Base-by-base conservation (phyloP, 2,888 invertebrate genomes). In the Nowickia ferox region DNA sequence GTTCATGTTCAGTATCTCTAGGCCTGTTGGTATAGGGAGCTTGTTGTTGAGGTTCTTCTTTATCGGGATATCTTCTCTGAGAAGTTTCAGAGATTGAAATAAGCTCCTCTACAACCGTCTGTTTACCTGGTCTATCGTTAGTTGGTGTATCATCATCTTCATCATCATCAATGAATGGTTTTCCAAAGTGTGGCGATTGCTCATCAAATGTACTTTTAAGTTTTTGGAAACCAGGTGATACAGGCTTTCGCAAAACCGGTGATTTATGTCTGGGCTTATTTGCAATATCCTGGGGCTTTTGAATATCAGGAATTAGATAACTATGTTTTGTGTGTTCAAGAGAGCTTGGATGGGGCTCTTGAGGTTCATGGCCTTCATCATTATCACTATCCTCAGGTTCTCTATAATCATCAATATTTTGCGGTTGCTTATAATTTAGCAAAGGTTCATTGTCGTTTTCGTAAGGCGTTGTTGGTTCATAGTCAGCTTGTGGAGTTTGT, bases 191-290 rank as follows among this genome's bases (percentile, higher is more conserved):
- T 0, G 79, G 63, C 22, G 71, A 46, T 0, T 19, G 63, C 55
- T 63, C 63, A 65, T 72, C 79, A 72, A 72, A 71, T 38, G 71
- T 65, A 13, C 53, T 63, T 79, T 79, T 61, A 17, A 71, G 61
- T 13, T 71, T 78, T 71, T 71, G 51, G 30, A 71, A 78, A 17
- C 78, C 53, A 10, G 78, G 17, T 17, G 69, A 71, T 9, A 30
- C 17, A 55, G 79, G 71, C 13, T 79, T 72, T 13, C 71, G 53
- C 11, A 61, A 71, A 71, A 8, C 9, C 0, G 80, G 80, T 9
- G 59, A 68, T 53, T 75, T 72, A 15, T 30, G 40, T 42, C 38
- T 19, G 9, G 63, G 53, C 17, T 44, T 53, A 9, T 48, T 59
- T 4, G n/a, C 30, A 11, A 5, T 40, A 15, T 48, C 55, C n/a